These are phyloP conservation scores for Rousettus leschenaultii DNA, from an alignment of 2,113 vertebrate species.

Conservation along the genomic window DNA sequence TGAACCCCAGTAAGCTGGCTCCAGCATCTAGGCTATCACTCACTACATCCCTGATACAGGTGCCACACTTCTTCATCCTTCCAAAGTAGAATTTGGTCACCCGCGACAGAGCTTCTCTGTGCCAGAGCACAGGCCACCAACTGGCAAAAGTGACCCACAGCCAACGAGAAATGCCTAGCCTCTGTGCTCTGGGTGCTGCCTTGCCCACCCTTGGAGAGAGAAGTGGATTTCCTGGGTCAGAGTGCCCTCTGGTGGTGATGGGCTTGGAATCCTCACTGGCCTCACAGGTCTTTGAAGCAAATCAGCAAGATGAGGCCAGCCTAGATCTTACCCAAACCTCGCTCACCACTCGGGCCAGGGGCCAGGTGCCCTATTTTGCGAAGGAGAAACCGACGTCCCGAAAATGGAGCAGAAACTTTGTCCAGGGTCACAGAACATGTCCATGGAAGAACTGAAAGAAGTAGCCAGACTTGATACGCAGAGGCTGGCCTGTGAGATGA, in stretches of 20 bases:
- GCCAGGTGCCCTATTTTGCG: background rate
- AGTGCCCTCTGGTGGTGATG: constrained; percentile 54
- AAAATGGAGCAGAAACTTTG: background rate
- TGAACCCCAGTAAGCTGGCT: background rate
- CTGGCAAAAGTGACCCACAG: background rate
- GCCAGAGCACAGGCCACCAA: background rate
- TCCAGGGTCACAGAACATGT: background rate
- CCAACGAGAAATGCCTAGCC: fast-evolving
- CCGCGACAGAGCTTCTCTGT: too few species aligned
- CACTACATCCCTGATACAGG: background rate
- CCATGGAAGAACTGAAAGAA: background rate
- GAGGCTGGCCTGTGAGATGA: background rate
- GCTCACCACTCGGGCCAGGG: background rate
- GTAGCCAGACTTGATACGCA: background rate
- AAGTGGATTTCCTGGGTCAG: background rate
- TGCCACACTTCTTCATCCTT: background rate
- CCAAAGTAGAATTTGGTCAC: background rate
- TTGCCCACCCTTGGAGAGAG: background rate
- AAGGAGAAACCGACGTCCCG: background rate
- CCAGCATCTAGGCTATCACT: background rate
- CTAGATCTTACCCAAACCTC: background rate
- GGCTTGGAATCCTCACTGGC: background rate
- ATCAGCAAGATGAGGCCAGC: background rate
- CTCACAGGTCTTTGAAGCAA: background rate
- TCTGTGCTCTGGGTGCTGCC: background rate